These are phyloP conservation scores for Solenopsis invicta DNA, from an alignment of 1,140 invertebrate genomes.

Conservation along the genomic window DNA sequence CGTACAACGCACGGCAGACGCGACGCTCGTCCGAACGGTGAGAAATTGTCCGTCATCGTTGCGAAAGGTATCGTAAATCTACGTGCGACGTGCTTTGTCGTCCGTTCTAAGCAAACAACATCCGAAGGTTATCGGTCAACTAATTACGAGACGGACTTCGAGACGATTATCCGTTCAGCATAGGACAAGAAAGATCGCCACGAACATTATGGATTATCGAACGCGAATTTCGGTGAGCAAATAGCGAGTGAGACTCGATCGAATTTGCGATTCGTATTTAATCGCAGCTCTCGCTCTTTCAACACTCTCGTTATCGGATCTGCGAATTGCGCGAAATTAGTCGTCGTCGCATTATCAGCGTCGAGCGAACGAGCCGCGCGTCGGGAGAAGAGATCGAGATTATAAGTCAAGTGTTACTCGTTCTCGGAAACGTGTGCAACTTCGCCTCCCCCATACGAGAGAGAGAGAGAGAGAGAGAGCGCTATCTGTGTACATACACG, in stretches of 20 bases:
- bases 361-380: neutral
- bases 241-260: neutral
- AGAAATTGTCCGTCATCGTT: too few relatives aligned
- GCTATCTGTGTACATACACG: neutral
- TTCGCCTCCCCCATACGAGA: neutral
- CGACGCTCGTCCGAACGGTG: neutral
- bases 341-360: neutral
- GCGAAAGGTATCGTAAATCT: neutral
- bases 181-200: too few relatives aligned
- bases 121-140: neutral
- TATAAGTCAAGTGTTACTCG: slow-evolving; percentile 14
- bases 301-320: neutral
- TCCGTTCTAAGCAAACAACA: neutral
- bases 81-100: neutral
- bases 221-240: too few relatives aligned
- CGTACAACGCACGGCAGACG: neutral
- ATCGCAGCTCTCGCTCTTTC: neutral
- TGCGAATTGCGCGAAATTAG: neutral
- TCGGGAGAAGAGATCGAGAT: neutral
- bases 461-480: neutral
- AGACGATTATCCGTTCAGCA: neutral
- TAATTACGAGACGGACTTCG: neutral
- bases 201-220: too few relatives aligned
- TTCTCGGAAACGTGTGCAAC: slow-evolving; percentile 25
- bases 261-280: neutral